A percentile compares a stretch with the other conserved stretches of the same genome.
Evolutionary conservation across 2,113 vertebrate species (phyloP).

Genomic region (Chionomys nivalis): DNA sequence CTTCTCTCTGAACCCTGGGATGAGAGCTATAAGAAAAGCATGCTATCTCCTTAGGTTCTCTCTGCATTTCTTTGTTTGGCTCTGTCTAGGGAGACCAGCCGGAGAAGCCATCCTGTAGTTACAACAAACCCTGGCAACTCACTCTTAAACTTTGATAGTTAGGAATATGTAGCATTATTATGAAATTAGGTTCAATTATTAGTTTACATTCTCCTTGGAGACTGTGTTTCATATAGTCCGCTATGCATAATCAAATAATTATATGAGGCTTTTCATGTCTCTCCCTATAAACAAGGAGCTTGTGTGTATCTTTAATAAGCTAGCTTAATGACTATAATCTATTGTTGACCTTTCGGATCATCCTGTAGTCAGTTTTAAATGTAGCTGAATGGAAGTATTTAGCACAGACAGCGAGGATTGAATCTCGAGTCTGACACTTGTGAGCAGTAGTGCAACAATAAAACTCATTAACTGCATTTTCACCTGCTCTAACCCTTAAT

Average conservation of each 20-base stretch:
- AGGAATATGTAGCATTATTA: background rate
- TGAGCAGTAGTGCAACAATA: background rate
- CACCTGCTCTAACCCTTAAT: background rate
- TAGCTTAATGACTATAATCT: background rate
- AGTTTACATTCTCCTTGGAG: background rate
- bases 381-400: background rate
- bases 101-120: background rate
- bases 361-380: slow-evolving; percentile 10
- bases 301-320: slow-evolving; percentile 5
- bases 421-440: slow-evolving; percentile 12
- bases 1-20: background rate
- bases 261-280: slow-evolving; percentile 3
- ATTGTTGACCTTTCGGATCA: slow-evolving; percentile 32
- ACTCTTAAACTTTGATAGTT: slow-evolving; percentile 16
- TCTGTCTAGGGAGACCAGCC: background rate
- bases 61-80: background rate
- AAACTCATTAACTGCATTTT: slow-evolving; percentile 15
- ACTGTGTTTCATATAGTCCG: background rate
- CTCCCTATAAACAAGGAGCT: background rate
- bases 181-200: slow-evolving; percentile 36
- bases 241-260: slow-evolving; percentile 12
- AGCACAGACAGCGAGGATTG: background rate
- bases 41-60: background rate
- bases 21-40: background rate
- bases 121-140: background rate